A percentile compares a stretch with the other conserved stretches of the same genome.
Evolutionary conservation across 2,888 invertebrate genomes (phyloP).

Genomic region (Drosophila suboccidentalis): DNA sequence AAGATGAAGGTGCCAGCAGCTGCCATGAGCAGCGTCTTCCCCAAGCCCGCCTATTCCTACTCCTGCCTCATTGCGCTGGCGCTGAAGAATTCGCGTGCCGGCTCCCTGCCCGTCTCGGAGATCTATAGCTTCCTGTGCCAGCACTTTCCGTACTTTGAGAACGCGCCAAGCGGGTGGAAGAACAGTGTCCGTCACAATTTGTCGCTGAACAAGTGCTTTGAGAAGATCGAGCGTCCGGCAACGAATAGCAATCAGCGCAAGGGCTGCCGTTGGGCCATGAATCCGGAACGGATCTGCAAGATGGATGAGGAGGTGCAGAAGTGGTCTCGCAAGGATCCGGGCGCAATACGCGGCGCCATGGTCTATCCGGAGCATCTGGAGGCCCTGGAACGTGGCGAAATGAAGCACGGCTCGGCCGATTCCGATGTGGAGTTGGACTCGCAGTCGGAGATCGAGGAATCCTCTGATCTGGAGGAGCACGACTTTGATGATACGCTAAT

Average conservation of each 20-base stretch:
- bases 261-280: slow-evolving; percentile 98
- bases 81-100: slow-evolving; percentile 96
- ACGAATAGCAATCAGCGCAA: slow-evolving; percentile 94
- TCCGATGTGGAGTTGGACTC: slow-evolving; percentile 87
- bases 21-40: slow-evolving; percentile 88
- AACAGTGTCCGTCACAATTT: slow-evolving; percentile 99
- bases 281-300: slow-evolving; percentile 96
- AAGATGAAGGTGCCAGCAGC: slow-evolving; percentile 70
- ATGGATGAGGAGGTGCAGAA: slow-evolving; percentile 99
- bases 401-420: slow-evolving; percentile 91
- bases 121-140: slow-evolving; percentile 99
- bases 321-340: slow-evolving; percentile 98
- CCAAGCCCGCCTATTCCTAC: slow-evolving; percentile 99
- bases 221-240: slow-evolving; percentile 98
- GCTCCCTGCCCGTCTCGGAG: slow-evolving; percentile 98
- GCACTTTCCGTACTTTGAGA: slow-evolving; percentile 99
- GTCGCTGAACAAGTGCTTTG: slow-evolving; percentile 98
- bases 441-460: slow-evolving; percentile 86
- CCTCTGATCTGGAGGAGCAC: slow-evolving; percentile 87
- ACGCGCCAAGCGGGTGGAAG: slow-evolving; percentile 99
- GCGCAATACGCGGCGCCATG: slow-evolving; percentile 97
- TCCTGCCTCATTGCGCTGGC: slow-evolving; percentile 99
- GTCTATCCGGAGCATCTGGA: slow-evolving; percentile 95
- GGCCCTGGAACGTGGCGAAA: slow-evolving; percentile 93
- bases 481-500: slow-evolving; percentile 87